Percentiles rank a stretch among this genome's conserved stretches.
Evolutionary conservation across 1,140 invertebrate genomes (phyloP).

Genomic region (Sinella curviseta): DNA sequence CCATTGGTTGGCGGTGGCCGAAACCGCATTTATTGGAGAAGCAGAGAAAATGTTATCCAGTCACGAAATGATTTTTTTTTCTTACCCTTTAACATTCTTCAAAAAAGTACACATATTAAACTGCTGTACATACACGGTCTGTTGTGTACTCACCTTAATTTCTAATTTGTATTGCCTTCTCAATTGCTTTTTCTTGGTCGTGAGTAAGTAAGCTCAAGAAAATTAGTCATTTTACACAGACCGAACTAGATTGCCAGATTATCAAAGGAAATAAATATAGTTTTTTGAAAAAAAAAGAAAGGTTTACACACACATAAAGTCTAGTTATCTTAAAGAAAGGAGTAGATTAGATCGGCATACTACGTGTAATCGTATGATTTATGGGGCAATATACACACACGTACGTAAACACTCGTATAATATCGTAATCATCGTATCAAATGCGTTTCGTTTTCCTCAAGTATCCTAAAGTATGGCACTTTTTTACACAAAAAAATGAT

Average conservation of each 20-base stretch:
- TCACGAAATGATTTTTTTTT: conserved; percentile 12
- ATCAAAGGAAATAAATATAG: background rate
- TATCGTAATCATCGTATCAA: background rate
- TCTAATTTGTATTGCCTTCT: background rate
- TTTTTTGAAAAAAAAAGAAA: background rate
- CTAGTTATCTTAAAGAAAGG: background rate
- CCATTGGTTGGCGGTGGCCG: background rate
- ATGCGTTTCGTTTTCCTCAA: background rate
- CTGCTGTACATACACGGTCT: too few species aligned
- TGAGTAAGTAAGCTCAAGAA: too few species aligned
- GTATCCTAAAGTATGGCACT: background rate
- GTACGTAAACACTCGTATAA: background rate
- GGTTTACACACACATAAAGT: too few species aligned
- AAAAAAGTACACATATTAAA: too few species aligned
- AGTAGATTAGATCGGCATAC: background rate
- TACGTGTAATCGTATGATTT: conserved; percentile 2
- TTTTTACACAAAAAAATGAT: too few species aligned
- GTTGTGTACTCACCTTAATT: background rate
- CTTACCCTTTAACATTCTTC: too few species aligned
- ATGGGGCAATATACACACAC: background rate
- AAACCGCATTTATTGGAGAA: background rate
- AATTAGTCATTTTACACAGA: background rate
- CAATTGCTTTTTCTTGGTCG: background rate
- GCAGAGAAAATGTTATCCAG: conserved; percentile 13
- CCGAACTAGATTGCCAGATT: background rate